Evolutionary conservation across 2,797 vertebrate species (phyloP).

Genomic region (Artibeus lituratus): DNA sequence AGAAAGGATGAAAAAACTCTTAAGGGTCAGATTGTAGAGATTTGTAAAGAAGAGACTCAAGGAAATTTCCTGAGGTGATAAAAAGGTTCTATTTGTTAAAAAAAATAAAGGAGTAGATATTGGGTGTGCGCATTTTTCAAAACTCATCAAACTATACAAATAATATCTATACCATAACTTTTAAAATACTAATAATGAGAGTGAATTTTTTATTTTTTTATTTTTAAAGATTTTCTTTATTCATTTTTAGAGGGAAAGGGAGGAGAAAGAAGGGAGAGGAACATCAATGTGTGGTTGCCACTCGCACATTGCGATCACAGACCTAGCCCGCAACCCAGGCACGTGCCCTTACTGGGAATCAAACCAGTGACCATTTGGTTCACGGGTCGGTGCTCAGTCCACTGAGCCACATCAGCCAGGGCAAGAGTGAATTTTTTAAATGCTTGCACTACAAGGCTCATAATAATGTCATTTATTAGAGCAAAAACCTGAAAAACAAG

Average conservation of each 20-base stretch:
- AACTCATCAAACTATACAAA: not conserved
- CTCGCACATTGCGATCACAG: no score
- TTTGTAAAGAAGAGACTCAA: not conserved
- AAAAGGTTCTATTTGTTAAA: not conserved
- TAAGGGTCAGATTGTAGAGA: not conserved
- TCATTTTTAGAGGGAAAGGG: no score
- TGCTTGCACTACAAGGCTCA: not conserved
- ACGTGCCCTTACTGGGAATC: no score
- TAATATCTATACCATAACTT: not conserved
- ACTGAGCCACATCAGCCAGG: no score
- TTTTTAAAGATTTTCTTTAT: no score
- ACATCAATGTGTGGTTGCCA: no score
- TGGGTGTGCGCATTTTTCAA: not conserved
- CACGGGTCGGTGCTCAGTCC: no score
- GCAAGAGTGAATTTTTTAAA: not conserved
- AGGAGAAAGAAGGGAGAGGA: no score
- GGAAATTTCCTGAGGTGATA: not conserved
- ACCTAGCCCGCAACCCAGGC: no score
- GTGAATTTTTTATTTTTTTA: not conserved
- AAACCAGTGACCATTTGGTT: no score
- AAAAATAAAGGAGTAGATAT: not conserved
- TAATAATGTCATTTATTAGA: not conserved
- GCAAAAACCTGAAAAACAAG: slow-evolving; percentile 9
- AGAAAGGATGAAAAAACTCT: not conserved
- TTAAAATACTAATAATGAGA: not conserved